Percentiles rank a stretch among this genome's conserved stretches.
These are phyloP conservation scores for Drosophila maculinotata DNA, from an alignment of 2,888 invertebrate species.

Conservation along the genomic window DNA sequence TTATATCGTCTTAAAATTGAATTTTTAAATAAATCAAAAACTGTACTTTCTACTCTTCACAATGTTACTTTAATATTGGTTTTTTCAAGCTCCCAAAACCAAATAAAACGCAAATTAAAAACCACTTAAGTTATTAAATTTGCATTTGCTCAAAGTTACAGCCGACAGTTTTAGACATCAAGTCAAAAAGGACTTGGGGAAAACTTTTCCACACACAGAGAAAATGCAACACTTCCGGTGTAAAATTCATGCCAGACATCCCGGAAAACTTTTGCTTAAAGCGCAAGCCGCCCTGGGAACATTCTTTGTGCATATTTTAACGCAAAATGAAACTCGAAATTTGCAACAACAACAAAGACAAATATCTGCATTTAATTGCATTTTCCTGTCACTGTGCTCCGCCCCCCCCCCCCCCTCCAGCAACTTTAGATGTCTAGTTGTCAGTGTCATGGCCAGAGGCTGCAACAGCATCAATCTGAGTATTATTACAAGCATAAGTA, in stretches of 20 bases:
- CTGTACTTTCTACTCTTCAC: too few relatives aligned
- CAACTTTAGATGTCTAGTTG: constrained; percentile 20
- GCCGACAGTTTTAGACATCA: constrained; percentile 10
- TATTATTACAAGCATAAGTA: constrained; percentile 4
- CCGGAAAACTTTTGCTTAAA: constrained; percentile 35
- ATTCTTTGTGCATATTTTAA: constrained; percentile 52
- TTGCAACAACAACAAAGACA: constrained; percentile 30
- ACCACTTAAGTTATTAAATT: constrained; percentile 48
- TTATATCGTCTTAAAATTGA: too few relatives aligned
- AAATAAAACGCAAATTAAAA: constrained; percentile 26
- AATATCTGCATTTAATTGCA: constrained; percentile 61
- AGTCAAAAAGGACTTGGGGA: constrained; percentile 12
- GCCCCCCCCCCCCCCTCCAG: background rate
- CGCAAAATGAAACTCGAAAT: constrained; percentile 54
- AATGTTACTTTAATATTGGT: background rate
- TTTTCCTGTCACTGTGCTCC: constrained; percentile 50
- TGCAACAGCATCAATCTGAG: constrained; percentile 17
- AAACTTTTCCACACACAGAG: constrained; percentile 29
- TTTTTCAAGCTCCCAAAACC: background rate
- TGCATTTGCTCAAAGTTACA: constrained; percentile 24
- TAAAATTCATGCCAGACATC: constrained; percentile 38
- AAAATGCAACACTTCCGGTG: constrained; percentile 46
- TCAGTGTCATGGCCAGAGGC: constrained; percentile 38
- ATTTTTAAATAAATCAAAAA: too few relatives aligned
- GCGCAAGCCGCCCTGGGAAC: constrained; percentile 13